Base-by-base conservation (phyloP, 2,888 invertebrate species). In the Cerastoderma edule region DNA sequence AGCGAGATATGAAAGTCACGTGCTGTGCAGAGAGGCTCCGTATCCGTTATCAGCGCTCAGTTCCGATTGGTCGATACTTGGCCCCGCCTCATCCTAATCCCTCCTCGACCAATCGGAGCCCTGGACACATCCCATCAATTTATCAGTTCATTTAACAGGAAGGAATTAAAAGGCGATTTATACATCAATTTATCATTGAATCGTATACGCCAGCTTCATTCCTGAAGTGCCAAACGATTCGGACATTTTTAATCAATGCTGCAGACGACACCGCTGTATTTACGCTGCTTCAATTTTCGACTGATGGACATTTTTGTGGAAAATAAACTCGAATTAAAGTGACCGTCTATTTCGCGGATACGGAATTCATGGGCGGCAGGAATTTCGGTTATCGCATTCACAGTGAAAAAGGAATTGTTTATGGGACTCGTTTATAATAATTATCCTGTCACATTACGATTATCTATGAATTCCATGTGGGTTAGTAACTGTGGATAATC, bases 91-190 rank as follows among this genome's bases (percentile, higher is more conserved):
- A 24, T 46, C 22, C 16, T 78, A 82, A 82, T 82, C 81, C 74
- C 75, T 67, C 50, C 53, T 63, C 69, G 73, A 32, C 82, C 82
- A 82, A 82, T 82, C 76, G 72, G 64, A 33, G 24, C 24, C 24
- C 39, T 32, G 57, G 75, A 78, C 76, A 72, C 72, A 63, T 73
- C 78, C 71, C 67, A 74, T 82, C 72, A 75, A 68, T 74, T 79
- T 82, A 79, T 82, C 82, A 73, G 76, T 73, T 78, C 76, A 74
- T 77, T 82, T 79, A 75, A 72, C 77, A 72, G 68, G 69, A 75
- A 71, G 64, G 67, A 72, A 82, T 79, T 82, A 82, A 82, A 82
- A 65, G 72, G 56, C 82, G 66, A 82, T 82, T 82, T 82, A 79
- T 79, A 72, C 66, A 67, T 57, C 74, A 82, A 82, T 82, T 82